Evolutionary conservation across 2,797 vertebrate species (phyloP).

Genomic region (Balearica regulorum): DNA sequence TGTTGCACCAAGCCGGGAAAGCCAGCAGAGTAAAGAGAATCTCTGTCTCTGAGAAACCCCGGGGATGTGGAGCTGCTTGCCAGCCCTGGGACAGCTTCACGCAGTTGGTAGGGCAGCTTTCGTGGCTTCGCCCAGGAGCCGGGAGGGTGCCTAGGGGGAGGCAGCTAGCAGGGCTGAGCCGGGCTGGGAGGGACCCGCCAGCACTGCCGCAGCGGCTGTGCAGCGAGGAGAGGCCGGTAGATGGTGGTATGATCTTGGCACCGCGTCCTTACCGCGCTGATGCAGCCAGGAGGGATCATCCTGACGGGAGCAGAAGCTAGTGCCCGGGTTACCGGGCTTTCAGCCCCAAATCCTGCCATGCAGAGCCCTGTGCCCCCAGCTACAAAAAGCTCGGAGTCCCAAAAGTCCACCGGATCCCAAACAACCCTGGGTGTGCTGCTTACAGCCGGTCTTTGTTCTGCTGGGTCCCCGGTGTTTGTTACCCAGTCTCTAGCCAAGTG

Average conservation of each 20-base stretch:
- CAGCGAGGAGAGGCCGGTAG: neutral
- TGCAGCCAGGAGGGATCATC: rapidly evolving
- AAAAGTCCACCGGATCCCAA: rapidly evolving
- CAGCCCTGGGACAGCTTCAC: rapidly evolving
- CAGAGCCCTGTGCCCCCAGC: neutral
- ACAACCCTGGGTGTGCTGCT: neutral
- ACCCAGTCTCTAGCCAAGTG: neutral
- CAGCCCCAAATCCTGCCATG: neutral
- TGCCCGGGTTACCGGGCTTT: too few species aligned
- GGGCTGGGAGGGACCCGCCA: neutral
- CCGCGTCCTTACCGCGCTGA: rapidly evolving
- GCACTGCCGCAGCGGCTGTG: neutral
- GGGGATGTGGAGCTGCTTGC: neutral
- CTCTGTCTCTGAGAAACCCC: too few species aligned
- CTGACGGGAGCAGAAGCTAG: too few species aligned
- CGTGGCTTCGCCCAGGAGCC: neutral
- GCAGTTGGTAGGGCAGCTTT: rapidly evolving
- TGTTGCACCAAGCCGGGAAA: too few species aligned
- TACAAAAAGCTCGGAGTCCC: neutral
- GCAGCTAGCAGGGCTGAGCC: neutral
- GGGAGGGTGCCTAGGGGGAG: neutral
- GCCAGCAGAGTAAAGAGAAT: neutral
- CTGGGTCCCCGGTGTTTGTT: rapidly evolving
- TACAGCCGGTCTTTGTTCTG: neutral
- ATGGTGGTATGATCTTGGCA: neutral